A percentile compares a stretch with the other conserved stretches of the same genome.
These are phyloP conservation scores for Eira barbara DNA, from an alignment of 2,113 vertebrate species.

Conservation along the genomic window DNA sequence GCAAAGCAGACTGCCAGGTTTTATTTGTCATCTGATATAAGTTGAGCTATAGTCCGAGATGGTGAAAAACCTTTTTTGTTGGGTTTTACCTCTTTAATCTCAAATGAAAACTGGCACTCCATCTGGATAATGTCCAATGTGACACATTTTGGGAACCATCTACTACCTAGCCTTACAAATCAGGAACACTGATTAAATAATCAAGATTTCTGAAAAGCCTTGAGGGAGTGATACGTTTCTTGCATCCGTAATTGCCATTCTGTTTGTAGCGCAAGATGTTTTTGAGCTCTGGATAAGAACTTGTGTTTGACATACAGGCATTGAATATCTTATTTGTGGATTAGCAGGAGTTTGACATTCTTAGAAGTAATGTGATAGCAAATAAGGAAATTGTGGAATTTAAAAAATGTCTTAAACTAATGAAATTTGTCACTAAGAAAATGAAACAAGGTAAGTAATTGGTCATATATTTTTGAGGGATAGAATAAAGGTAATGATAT, in stretches of 20 bases:
- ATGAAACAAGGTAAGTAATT: slow-evolving; percentile 70
- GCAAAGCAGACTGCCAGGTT: slow-evolving; percentile 83
- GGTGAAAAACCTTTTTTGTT: slow-evolving; percentile 83
- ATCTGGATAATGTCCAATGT: slow-evolving; percentile 87
- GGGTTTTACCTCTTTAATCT: slow-evolving; percentile 85
- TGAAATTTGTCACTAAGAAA: slow-evolving; percentile 71
- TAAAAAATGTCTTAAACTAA: slow-evolving; percentile 58
- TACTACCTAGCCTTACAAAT: slow-evolving; percentile 85
- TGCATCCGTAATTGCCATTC: slow-evolving; percentile 84
- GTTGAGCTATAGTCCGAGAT: slow-evolving; percentile 79
- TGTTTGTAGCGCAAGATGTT: slow-evolving; percentile 74
- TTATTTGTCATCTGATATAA: slow-evolving; percentile 85
- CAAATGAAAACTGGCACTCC: slow-evolving; percentile 89
- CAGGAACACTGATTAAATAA: slow-evolving; percentile 89
- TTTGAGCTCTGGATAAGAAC: slow-evolving; percentile 77
- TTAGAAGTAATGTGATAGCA: slow-evolving; percentile 64
- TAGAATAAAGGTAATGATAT: slow-evolving; percentile 69
- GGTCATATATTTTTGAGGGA: slow-evolving; percentile 66
- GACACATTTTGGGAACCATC: slow-evolving; percentile 86
- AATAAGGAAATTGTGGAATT: slow-evolving; percentile 69
- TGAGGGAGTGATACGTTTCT: slow-evolving; percentile 79
- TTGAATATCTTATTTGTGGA: slow-evolving; percentile 72
- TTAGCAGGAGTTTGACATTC: slow-evolving; percentile 75
- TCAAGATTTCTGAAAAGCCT: slow-evolving; percentile 87
- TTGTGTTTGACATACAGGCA: slow-evolving; percentile 73